Percentiles rank a stretch among this genome's conserved stretches.
Evolutionary conservation across 2,888 invertebrate genomes (phyloP).

Genomic region (Cephus runcator): DNA sequence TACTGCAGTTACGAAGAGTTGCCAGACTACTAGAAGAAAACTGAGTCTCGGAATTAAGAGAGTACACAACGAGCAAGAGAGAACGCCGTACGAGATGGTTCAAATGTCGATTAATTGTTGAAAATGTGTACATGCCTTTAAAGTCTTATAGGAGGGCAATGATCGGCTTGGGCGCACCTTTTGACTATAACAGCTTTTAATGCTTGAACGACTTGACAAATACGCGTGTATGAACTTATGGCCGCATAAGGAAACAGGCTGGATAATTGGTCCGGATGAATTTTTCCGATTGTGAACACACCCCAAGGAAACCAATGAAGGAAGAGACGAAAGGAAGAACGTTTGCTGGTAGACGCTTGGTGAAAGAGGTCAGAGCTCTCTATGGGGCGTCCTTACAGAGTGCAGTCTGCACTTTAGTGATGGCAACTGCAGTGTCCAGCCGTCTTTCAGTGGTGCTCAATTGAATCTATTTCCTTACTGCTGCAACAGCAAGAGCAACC

Average conservation of each 20-base stretch:
- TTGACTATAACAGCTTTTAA: background rate
- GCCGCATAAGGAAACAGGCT: background rate
- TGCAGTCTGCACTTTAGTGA: conserved; percentile 39
- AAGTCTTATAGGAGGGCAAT: background rate
- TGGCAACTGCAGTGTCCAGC: conserved; percentile 47
- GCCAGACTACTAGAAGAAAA: background rate
- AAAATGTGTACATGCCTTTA: background rate
- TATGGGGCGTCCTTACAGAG: conserved; percentile 47
- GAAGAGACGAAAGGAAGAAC: background rate
- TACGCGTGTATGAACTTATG: background rate
- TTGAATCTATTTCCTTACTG: background rate
- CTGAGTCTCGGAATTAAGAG: background rate
- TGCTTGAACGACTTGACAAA: background rate
- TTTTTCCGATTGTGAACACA: conserved; percentile 11
- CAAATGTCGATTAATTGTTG: background rate
- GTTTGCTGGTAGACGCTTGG: background rate
- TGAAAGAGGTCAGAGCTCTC: conserved; percentile 53
- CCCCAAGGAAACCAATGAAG: background rate
- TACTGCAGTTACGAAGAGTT: background rate
- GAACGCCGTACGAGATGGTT: background rate
- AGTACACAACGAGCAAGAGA: background rate
- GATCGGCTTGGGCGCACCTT: background rate
- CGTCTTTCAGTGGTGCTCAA: conserved; percentile 47
- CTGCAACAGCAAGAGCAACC: background rate
- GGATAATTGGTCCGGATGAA: conserved; percentile 27